Evolutionary conservation across 2,113 vertebrate species (phyloP).

Genomic region (Lophotis ruficrista): DNA sequence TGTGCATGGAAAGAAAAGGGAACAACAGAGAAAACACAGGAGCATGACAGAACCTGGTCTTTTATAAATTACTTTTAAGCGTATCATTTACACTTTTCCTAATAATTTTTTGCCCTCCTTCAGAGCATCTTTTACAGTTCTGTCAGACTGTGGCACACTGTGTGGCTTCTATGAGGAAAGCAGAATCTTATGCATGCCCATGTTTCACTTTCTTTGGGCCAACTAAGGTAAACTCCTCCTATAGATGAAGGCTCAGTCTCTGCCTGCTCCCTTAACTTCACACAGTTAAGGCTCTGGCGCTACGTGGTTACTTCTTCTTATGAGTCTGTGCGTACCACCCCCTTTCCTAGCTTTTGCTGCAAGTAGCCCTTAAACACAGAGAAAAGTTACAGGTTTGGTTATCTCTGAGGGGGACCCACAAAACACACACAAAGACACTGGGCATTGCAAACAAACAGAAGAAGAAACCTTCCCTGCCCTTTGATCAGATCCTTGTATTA

Average conservation of each 20-base stretch:
- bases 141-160: background rate
- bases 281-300: background rate
- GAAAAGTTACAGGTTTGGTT: background rate
- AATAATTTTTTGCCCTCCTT: background rate
- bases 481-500: background rate
- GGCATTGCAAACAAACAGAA: background rate
- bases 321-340: fast-evolving
- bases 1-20: background rate
- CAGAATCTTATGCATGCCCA: background rate
- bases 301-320: background rate
- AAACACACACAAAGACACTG: background rate
- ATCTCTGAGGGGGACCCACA: background rate
- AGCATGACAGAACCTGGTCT: background rate
- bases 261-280: background rate
- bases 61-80: background rate
- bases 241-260: background rate
- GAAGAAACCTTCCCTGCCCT: background rate
- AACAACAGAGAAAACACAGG: background rate
- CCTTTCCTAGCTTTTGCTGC: background rate
- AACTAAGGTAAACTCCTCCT: background rate
- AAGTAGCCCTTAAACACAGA: background rate
- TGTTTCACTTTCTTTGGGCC: background rate
- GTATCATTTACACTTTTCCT: background rate
- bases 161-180: background rate
- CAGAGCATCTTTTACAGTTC: background rate